Evolutionary conservation across 2,888 invertebrate species (phyloP).

Genomic region (Hipparchia semele): DNA sequence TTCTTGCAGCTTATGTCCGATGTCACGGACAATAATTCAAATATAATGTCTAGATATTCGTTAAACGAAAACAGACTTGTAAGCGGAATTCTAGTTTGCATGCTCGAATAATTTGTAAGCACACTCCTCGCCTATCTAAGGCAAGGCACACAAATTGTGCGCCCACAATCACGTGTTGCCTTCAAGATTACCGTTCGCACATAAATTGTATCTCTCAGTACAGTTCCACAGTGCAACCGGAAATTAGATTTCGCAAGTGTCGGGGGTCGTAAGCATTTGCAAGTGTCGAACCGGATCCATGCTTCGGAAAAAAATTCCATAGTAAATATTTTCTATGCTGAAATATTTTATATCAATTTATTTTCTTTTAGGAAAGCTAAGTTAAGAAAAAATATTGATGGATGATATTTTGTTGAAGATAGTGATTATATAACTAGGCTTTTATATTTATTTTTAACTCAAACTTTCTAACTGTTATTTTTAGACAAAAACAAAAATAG

Average conservation of each 20-base stretch:
- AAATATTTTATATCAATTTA: background rate
- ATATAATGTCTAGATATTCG: background rate
- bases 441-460: too few species aligned
- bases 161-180: conserved; percentile 3
- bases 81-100: background rate
- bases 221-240: conserved; percentile 12
- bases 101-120: background rate
- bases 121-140: background rate
- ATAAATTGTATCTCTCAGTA: conserved; percentile 21
- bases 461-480: too few species aligned
- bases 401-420: background rate
- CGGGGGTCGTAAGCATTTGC: conserved; percentile 9
- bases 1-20: too few species aligned
- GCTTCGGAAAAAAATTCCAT: background rate
- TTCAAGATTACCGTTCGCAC: conserved; percentile 16
- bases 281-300: conserved; percentile 1
- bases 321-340: background rate
- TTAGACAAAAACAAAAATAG: background rate
- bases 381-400: background rate
- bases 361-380: background rate
- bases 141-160: background rate
- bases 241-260: conserved; percentile 18
- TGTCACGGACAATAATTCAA: too few species aligned
- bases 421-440: background rate
- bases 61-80: background rate